Percentiles rank a stretch among this genome's conserved stretches.
Conservation (phyloP, 2,888 invertebrate species). For the Osmoderma eremita region DNA sequence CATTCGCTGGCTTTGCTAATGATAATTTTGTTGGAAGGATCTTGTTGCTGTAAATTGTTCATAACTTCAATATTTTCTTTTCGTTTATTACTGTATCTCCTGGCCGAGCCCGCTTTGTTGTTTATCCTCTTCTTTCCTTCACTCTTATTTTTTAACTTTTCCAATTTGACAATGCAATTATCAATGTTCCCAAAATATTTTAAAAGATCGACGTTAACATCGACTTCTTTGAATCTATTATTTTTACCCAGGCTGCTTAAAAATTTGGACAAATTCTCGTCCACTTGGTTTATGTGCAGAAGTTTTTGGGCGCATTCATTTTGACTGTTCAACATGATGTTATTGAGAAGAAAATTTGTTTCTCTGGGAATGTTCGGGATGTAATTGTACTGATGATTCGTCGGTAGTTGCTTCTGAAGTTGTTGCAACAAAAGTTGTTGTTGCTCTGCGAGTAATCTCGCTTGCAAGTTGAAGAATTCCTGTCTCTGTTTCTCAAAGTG, state of each 20-base stretch:
- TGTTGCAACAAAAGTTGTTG: constrained; percentile 26
- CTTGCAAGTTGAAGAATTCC: constrained; percentile 27
- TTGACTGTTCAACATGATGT: constrained; percentile 18
- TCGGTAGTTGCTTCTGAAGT: constrained; percentile 17
- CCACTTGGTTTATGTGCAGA: constrained; percentile 6
- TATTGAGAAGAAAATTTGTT: constrained; percentile 20
- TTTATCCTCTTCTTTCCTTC: constrained; percentile 17
- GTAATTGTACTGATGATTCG: constrained; percentile 9
- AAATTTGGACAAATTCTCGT: constrained; percentile 5
- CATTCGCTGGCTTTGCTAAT: constrained; percentile 19
- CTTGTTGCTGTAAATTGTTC: constrained; percentile 10
- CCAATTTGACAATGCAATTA: constrained; percentile 27
- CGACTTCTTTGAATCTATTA: constrained; percentile 42
- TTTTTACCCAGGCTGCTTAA: constrained; percentile 10
- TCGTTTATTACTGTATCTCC: constrained; percentile 36
- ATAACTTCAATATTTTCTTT: constrained; percentile 41
- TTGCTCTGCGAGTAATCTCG: constrained; percentile 18
- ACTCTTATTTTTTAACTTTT: constrained; percentile 32
- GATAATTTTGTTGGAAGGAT: constrained; percentile 4
- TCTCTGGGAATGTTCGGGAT: constrained; percentile 26
- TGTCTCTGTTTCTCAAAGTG: constrained; percentile 10
- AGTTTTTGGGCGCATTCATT: constrained; percentile 19
- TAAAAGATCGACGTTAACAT: constrained; percentile 40
- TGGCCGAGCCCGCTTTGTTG: constrained; percentile 10
- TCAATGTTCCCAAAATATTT: constrained; percentile 36